Evolutionary conservation across 2,888 invertebrate species (phyloP), one percentile per base, ranked within the genome.

Genomic region (Tridacna crocea): DNA sequence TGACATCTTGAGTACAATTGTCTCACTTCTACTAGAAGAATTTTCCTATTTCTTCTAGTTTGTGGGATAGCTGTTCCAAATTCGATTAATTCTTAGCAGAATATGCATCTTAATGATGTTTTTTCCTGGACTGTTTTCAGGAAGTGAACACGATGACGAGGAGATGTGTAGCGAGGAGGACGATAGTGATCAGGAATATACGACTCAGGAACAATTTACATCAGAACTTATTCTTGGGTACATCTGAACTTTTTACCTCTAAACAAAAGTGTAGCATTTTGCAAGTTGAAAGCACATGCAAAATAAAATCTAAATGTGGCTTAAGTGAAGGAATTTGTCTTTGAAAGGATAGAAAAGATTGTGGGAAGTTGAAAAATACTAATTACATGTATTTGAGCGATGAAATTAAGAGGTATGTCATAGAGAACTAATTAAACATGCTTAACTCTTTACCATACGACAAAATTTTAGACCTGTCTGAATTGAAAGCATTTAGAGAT

Each of bases 221-320:
- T 96, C 97, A 0, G 97, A 97, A 93, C 96, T 96, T 92, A 97
- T 97, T 90, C 95, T 97, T 93, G 96, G 96, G 94, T 96, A 96
- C 61, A 51, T 68, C 15, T 46, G 1, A 15, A 27, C 15, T n/a
- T 4, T 24, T 61, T 55, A 6, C 55, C 2, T 6, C 55, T 6
- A 1, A 55, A 19, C 15, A 2, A 55, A 19, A 2, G 10, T 55
- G 3, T 55, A 55, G 17, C 3, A 3, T 55, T 3, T 3, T 15
- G 6, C 19, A 55, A 19, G 55, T 36, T n/a, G n/a, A n/a, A n/a
- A n/a, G n/a, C n/a, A n/a, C n/a, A n/a, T n/a, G n/a, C n/a, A n/a
- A n/a, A n/a, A n/a, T n/a, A n/a, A n/a, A n/a, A n/a, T n/a, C n/a
- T n/a, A n/a, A n/a, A n/a, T n/a, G 15, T 51, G 15, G 15, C 51